phyloP scores from a whole-genome alignment of 2,797 vertebrate species.

The Myotis pilosus region DNA sequence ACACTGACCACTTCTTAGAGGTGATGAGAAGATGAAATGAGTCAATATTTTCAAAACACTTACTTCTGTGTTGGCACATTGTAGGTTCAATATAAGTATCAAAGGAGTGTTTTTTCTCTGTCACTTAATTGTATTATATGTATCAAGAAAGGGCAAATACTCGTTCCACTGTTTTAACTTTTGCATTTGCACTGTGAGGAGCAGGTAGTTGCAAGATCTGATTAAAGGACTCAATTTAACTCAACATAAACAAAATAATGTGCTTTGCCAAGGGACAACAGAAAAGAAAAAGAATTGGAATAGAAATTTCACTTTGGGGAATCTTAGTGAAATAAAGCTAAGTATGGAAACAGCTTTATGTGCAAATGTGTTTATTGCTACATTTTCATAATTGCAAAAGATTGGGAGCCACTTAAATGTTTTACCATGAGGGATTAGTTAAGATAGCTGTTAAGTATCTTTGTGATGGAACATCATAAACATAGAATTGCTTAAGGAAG shows the following conservation, averaged over 20 bases:
- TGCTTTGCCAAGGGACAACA: neutral
- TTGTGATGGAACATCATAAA: constrained; percentile 25
- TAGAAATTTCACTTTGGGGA: constrained; percentile 44
- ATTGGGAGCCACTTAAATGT: constrained; percentile 3
- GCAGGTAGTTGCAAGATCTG: neutral
- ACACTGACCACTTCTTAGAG: neutral
- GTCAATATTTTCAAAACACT: neutral
- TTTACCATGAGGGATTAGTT: constrained; percentile 20
- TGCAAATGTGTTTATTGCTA: constrained; percentile 32
- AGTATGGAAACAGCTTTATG: constrained; percentile 29
- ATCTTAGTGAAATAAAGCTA: constrained; percentile 47
- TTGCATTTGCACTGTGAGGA: constrained; percentile 6
- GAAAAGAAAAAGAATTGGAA: neutral
- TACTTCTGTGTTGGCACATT: neutral
- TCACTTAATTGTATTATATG: neutral
- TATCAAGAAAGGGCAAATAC: neutral
- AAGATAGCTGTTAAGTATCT: constrained; percentile 20
- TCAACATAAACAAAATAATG: constrained; percentile 6
- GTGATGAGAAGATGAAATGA: neutral
- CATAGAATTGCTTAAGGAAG: constrained; percentile 50
- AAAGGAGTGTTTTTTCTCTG: neutral
- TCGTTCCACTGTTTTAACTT: neutral
- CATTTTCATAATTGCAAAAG: constrained; percentile 52
- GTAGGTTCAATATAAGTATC: neutral
- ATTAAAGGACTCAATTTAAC: neutral